phyloP scores from a whole-genome alignment of 2,113 vertebrate species.

The Oncorhynchus keta region DNA sequence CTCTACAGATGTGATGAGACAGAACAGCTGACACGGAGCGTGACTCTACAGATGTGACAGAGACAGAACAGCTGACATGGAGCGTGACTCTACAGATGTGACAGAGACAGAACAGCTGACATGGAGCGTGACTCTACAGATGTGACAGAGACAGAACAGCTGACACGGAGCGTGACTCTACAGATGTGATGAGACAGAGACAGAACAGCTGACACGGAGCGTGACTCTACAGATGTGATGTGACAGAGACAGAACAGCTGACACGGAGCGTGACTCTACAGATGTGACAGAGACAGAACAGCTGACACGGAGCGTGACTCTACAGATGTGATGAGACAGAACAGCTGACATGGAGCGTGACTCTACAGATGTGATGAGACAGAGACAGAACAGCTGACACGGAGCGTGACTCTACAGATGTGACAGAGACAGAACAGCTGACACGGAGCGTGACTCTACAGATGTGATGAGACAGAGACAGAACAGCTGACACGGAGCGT shows the following conservation, averaged over 20 bases:
- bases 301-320: no score
- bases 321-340: not conserved
- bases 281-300: not conserved
- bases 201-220: no score
- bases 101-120: no score
- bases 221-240: not conserved
- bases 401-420: not conserved
- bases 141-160: not conserved
- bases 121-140: not conserved
- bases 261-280: not conserved
- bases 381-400: no score
- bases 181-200: not conserved
- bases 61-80: not conserved
- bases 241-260: no score
- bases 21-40: no score
- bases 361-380: not conserved
- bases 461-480: not conserved
- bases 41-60: no score
- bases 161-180: not conserved
- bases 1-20: not conserved
- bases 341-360: not conserved
- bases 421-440: no score
- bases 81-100: not conserved
- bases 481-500: no score
- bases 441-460: not conserved